These are phyloP conservation scores for Melozone crissalis DNA, from an alignment of 2,113 vertebrate species.

Conservation along the genomic window DNA sequence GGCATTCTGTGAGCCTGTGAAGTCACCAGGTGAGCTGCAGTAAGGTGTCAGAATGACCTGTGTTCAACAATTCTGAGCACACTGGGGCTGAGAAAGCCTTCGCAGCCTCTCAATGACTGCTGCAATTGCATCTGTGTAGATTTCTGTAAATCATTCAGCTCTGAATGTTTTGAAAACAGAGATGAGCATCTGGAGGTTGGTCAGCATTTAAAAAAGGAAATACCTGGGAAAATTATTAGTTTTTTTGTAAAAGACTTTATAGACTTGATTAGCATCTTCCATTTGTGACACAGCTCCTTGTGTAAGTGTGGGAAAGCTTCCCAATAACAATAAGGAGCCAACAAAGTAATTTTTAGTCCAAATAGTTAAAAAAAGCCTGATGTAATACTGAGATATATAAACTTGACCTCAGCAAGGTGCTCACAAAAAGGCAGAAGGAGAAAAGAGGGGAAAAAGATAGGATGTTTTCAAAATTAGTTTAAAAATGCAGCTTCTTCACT, in stretches of 20 bases:
- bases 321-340: background rate
- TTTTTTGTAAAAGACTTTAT: background rate
- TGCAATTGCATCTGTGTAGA: background rate
- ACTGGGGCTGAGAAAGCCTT: background rate
- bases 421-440: background rate
- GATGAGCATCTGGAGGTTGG: background rate
- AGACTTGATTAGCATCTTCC: background rate
- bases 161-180: background rate
- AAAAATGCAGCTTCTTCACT: background rate
- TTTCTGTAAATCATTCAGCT: background rate
- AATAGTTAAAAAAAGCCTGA: background rate
- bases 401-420: background rate
- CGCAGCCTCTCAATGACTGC: background rate
- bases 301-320: background rate
- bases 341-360: background rate
- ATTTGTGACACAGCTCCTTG: background rate
- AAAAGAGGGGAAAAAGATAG: background rate
- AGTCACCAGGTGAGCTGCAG: background rate
- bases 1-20: background rate
- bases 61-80: background rate
- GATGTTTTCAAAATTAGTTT: background rate
- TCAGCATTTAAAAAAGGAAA: background rate
- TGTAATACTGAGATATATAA: background rate
- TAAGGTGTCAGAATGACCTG: background rate
- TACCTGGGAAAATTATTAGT: accelerated